These are phyloP conservation scores for Anhinga rufa DNA, from an alignment of 2,113 vertebrate genomes.

Conservation along the genomic window DNA sequence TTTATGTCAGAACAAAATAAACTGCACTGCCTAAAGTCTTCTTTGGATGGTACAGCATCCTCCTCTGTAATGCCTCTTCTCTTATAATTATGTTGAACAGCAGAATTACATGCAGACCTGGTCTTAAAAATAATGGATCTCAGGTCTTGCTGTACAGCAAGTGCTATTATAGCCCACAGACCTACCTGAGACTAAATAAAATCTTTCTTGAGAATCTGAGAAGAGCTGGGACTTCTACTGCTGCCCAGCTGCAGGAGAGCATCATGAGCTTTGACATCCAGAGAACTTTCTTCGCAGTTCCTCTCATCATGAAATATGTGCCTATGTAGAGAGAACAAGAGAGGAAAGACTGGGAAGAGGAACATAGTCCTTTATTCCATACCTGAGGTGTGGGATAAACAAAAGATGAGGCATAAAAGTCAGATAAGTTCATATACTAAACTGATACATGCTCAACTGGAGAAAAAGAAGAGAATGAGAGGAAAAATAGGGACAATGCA, in stretches of 20 bases:
- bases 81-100: background rate
- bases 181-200: background rate
- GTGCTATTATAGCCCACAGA: background rate
- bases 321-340: background rate
- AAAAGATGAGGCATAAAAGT: background rate
- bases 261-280: background rate
- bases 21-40: background rate
- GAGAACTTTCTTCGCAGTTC: background rate
- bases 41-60: background rate
- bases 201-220: background rate
- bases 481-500: background rate
- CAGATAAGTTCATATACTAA: background rate
- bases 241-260: background rate
- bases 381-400: background rate
- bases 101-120: background rate
- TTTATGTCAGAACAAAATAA: background rate
- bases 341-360: background rate
- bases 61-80: background rate
- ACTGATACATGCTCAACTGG: background rate
- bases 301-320: background rate
- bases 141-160: background rate
- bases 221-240: background rate
- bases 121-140: background rate
- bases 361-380: background rate
- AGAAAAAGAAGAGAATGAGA: background rate